Base-by-base conservation (phyloP, 2,797 vertebrate genomes). In the Manis pentadactyla region DNA sequence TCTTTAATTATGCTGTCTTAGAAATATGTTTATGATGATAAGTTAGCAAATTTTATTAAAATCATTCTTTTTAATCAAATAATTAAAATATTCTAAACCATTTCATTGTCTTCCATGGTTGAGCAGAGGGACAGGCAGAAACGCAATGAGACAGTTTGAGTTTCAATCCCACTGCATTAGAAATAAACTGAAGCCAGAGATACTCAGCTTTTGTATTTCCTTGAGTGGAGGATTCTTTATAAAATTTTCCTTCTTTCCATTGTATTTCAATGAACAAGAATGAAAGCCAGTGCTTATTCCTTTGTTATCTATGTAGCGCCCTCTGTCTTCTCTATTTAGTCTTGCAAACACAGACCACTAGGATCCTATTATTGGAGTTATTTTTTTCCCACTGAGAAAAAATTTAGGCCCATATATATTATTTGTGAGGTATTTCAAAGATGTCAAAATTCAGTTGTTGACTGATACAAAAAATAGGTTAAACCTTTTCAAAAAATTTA, bases 11-110 rank as follows among this genome's bases (percentile, higher is more conserved):
- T 85, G 23, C 0, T 21, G 11, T 92, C 3, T 91, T 34, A 7
- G 18, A 31, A 61, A 71, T 84, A 86, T 31, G 27, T 95, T 87
- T 94, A 68, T 82, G 31, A 94, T 63, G 79, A 7, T 77, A 53
- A 4, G 2, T 69, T 53, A 84, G 19, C 0, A 94, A 83, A 66
- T 86, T 95, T 97, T 77, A 75, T 63, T 93, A 79, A 87, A 93
- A 75, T 86, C 12, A 42, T 37, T 77, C 34, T 55, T 95, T 89
- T 66, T 42, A 83, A n/a, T 66, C 23, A 86, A 68, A 92, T 1
- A 69, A 2, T 61, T 86, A 83, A 63, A 23, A 15, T 69, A n/a
- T 78, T 59, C 5, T 64, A 61, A 83, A 95, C 87, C 9, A 87
- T 12, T 87, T n/a, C 15, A 59, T 64, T 86, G 18, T 79, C 19